phyloP scores from a whole-genome alignment of 2,113 vertebrate species.

The Petaurus breviceps region DNA sequence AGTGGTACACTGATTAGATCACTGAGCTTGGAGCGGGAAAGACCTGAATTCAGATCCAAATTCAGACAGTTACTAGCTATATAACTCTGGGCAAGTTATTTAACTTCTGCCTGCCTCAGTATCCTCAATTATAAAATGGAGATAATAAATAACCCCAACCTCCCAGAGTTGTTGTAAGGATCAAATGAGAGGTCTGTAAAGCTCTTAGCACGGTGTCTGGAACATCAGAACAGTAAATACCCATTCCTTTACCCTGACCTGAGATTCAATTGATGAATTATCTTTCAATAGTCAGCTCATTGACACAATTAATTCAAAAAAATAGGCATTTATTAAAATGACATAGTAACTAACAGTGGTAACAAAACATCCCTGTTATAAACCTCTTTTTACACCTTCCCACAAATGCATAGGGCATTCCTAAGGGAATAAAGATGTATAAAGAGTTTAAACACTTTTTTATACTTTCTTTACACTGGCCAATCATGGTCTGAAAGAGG shows the following conservation, averaged over 20 bases:
- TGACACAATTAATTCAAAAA: background rate
- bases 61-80: background rate
- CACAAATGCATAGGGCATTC: no score
- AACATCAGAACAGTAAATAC: background rate
- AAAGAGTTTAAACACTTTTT: background rate
- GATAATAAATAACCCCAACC: background rate
- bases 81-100: background rate
- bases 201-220: background rate
- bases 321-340: background rate
- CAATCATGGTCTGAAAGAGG: background rate
- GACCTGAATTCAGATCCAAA: background rate
- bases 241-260: background rate
- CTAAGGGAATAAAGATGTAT: background rate
- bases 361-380: no score
- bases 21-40: background rate
- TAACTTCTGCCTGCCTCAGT: background rate
- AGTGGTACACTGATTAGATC: background rate
- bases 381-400: no score
- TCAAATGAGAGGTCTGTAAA: background rate
- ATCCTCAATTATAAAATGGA: background rate
- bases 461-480: background rate
- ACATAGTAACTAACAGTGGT: background rate
- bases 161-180: background rate
- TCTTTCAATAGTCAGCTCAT: background rate
- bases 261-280: background rate